phyloP scores from a whole-genome alignment of 2,113 vertebrate species.

The Eonycteris spelaea region DNA sequence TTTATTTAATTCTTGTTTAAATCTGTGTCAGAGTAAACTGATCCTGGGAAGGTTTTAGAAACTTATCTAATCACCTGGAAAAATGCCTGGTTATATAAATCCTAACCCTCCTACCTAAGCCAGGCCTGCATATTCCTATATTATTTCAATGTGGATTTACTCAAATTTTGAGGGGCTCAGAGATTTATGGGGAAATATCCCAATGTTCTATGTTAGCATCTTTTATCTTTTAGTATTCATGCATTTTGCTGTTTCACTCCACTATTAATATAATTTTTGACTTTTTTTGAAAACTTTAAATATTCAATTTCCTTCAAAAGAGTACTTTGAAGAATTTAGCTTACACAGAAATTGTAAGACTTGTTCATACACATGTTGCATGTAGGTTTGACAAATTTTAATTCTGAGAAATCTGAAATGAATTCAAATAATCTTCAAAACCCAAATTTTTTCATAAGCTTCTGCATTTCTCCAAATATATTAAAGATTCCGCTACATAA shows the following conservation, averaged over 20 bases:
- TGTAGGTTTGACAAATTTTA: slow-evolving; percentile 16
- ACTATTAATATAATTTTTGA: not conserved
- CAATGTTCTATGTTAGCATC: not conserved
- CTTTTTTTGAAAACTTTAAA: slow-evolving; percentile 20
- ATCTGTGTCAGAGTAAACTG: not conserved
- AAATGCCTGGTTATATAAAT: not conserved
- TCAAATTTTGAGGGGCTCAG: not conserved
- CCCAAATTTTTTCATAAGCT: slow-evolving; percentile 40
- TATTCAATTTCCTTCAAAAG: not conserved
- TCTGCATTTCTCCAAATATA: slow-evolving; percentile 25
- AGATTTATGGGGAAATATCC: not conserved
- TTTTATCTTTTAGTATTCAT: not conserved
- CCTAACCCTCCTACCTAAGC: not conserved
- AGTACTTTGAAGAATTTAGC: not conserved
- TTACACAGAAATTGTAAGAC: not conserved
- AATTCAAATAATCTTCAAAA: slow-evolving; percentile 22
- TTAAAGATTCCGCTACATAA: not conserved
- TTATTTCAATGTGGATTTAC: not conserved
- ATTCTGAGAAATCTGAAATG: slow-evolving; percentile 31
- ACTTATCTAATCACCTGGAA: not conserved
- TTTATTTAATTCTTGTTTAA: not conserved
- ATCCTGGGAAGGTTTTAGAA: not conserved
- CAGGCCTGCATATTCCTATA: not conserved
- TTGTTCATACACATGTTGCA: not conserved
- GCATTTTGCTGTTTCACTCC: not conserved